Conservation (phyloP, 2,888 invertebrate genomes). For the Rhingia campestris region DNA sequence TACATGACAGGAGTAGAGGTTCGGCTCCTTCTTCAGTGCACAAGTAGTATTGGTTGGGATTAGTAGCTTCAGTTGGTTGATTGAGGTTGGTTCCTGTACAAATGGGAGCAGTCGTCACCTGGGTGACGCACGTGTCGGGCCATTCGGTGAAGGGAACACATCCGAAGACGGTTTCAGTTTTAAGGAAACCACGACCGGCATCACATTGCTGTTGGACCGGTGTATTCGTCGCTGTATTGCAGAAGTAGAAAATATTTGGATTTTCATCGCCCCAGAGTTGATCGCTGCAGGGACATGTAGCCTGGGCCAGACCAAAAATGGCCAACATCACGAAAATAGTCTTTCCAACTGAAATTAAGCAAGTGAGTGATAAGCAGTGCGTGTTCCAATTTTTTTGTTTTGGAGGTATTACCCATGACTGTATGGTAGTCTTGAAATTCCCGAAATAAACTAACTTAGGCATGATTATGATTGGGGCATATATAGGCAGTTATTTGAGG, state of each 20-base stretch:
- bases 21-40: slow-evolving; percentile 61
- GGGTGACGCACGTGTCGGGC: slow-evolving; percentile 70
- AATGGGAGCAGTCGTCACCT: not conserved
- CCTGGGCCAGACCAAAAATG: slow-evolving; percentile 22
- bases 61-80: slow-evolving; percentile 67
- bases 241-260: slow-evolving; percentile 36
- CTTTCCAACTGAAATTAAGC: slow-evolving; percentile 29
- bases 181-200: slow-evolving; percentile 28
- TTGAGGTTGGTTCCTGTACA: slow-evolving; percentile 68
- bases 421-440: not conserved
- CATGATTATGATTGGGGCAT: not conserved
- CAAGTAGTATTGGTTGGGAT: slow-evolving; percentile 75
- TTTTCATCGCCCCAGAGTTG: slow-evolving; percentile 20
- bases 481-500: slow-evolving; percentile 4
- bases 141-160: slow-evolving; percentile 51
- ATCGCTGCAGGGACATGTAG: not conserved
- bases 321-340: slow-evolving; percentile 5
- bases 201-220: not conserved
- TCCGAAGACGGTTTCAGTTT: slow-evolving; percentile 15
- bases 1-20: slow-evolving; percentile 65
- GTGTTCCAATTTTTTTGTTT: not conserved
- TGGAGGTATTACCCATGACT: slow-evolving; percentile 2
- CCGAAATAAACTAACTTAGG: not conserved
- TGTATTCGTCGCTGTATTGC: not conserved
- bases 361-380: not conserved